A percentile compares a stretch with the other conserved stretches of the same genome.
Evolutionary conservation across 2,113 vertebrate species (phyloP).

Genomic region (Willisornis vidua): DNA sequence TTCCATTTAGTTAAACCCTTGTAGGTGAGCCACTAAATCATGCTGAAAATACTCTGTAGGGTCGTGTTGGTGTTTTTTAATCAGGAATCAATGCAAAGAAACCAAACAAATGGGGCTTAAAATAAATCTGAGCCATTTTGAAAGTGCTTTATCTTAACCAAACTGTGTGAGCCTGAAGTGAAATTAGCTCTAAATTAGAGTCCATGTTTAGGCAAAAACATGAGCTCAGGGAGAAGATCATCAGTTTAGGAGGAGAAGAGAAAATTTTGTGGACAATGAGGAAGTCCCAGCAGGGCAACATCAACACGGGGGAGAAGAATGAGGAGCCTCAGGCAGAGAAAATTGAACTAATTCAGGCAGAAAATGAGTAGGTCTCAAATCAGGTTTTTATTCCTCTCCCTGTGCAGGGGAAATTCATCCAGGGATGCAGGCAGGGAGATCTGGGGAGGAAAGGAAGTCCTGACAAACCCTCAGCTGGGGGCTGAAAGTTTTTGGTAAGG

Average conservation of each 20-base stretch:
- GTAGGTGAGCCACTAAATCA: not conserved
- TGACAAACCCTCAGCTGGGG: not conserved
- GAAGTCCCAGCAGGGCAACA: not conserved
- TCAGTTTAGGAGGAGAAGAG: not conserved
- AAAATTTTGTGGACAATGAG: not conserved
- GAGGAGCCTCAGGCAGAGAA: constrained; percentile 11
- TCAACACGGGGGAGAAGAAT: not conserved
- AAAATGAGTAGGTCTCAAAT: not conserved
- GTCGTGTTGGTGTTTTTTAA: not conserved
- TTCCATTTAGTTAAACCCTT: not conserved
- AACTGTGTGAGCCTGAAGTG: not conserved
- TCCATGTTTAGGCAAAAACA: not conserved
- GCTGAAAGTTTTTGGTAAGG: not conserved
- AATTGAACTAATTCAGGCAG: constrained; percentile 21
- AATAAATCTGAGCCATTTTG: constrained; percentile 13
- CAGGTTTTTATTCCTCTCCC: not conserved
- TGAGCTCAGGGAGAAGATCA: not conserved
- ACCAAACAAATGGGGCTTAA: not conserved
- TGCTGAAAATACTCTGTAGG: not conserved
- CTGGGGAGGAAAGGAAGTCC: not conserved
- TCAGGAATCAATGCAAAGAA: not conserved
- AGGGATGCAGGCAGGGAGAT: not conserved
- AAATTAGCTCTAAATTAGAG: not conserved
- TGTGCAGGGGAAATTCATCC: not conserved
- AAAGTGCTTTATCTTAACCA: not conserved